Evolutionary conservation across 2,888 invertebrate species (phyloP), one percentile per base, ranked within the genome.

Genomic region (Catocala nupta): DNA sequence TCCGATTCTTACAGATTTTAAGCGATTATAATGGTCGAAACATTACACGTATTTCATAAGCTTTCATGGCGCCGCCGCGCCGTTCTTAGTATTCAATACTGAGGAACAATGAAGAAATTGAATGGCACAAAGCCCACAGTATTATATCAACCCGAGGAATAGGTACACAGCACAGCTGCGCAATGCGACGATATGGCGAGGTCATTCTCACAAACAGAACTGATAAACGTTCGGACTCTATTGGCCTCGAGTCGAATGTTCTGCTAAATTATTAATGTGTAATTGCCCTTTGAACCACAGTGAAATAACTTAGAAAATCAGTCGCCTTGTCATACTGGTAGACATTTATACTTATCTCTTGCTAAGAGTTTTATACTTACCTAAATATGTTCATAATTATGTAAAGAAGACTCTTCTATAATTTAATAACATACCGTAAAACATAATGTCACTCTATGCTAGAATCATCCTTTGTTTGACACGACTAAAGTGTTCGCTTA

Each of bases 151-250:
- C 70, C 71, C 60, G 59, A 61, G 54, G 45, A 61, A 65, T 60
- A 52, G 65, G 68, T 70, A 69, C 66, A 68, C 66, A 68, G 65
- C 77, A 79, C 81, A 83, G 83, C 85, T 86, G 86, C 88, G 87
- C 86, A 87, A 71, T 87, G 86, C 86, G 85, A 79, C 84, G 81
- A 78, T 84, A 84, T 72, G 74, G 66, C 81, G 84, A 87, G 88
- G 86, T 87, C 86, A 76, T 78, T 82, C 76, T 77, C 73, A 71
- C 75, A 72, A 78, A 75, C 71, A 69, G 62, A 70, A 74, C 79
- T 82, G 85, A 85, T 87, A 86, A 82, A 79, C 71, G 66, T 71
- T 72, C 74, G 68, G 69, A 78, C 76, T 79, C 77, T 75, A 82
- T 73, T 81, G 79, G 76, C 82, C 81, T 83, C 80, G 54, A 68